Percentiles rank a stretch among this genome's conserved stretches.
Conservation (phyloP, 2,888 invertebrate genomes). For the Drosophila mayaguana region DNA sequence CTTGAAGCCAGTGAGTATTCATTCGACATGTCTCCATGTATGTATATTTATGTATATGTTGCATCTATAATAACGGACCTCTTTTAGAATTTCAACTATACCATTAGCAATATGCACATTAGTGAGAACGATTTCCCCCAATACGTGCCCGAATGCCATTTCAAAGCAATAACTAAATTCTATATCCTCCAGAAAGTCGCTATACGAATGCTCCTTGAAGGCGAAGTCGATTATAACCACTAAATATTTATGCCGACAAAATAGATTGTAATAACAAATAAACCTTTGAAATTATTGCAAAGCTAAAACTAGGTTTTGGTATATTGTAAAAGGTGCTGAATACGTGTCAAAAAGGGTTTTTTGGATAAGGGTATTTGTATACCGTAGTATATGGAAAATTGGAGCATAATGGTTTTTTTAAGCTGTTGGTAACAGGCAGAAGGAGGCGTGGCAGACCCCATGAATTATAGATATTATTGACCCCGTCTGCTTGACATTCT, state of each 20-base stretch:
- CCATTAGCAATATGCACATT: conserved; percentile 17
- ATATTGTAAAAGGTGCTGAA: not conserved
- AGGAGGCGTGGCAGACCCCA: too few relatives aligned
- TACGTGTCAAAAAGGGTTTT: not conserved
- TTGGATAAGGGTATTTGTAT: too few relatives aligned
- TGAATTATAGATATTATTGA: too few relatives aligned
- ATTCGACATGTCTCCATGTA: not conserved
- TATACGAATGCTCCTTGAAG: not conserved
- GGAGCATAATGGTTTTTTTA: too few relatives aligned
- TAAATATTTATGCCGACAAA: not conserved
- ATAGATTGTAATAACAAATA: not conserved
- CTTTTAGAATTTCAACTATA: conserved; percentile 37
- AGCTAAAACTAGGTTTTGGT: too few relatives aligned
- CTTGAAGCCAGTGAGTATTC: conserved; percentile 35
- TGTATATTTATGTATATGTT: not conserved
- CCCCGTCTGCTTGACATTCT: too few relatives aligned
- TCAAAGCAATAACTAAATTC: conserved; percentile 4
- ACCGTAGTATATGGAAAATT: too few relatives aligned
- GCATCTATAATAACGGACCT: not conserved
- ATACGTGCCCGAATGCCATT: conserved; percentile 30
- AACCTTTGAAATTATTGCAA: not conserved
- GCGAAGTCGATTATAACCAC: not conserved
- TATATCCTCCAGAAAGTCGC: not conserved
- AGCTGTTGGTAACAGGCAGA: too few relatives aligned
- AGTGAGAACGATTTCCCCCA: conserved; percentile 29